phyloP scores from a whole-genome alignment of 30 jellyfish, hydroid and myxozoan genomes.

The Rhopilema esculentum region DNA sequence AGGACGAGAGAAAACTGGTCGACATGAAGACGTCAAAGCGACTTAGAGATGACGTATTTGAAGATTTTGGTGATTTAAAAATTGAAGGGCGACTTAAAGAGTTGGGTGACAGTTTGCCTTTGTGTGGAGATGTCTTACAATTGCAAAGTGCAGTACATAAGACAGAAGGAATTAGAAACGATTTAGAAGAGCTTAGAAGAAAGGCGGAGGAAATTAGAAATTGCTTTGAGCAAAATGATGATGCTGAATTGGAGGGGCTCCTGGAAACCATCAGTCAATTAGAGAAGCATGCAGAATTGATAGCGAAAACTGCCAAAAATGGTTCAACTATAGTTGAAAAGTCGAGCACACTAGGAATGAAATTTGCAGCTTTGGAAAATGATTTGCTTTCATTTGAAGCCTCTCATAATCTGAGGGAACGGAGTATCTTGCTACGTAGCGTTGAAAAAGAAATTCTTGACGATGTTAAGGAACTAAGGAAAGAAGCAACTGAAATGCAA shows the following conservation, averaged over 20 bases:
- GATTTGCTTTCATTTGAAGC: background rate
- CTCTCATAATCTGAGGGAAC: background rate
- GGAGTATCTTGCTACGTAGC: background rate
- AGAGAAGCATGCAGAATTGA: background rate
- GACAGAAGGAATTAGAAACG: background rate
- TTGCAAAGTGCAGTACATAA: background rate
- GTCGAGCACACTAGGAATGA: background rate
- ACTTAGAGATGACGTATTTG: background rate
- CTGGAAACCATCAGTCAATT: background rate
- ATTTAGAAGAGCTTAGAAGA: background rate
- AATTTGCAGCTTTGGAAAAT: background rate
- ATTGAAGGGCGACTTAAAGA: background rate
- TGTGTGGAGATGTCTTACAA: background rate
- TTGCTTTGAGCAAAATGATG: background rate
- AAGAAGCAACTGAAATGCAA: background rate
- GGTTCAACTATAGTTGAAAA: background rate
- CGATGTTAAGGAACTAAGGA: background rate
- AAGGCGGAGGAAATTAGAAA: slow-evolving; percentile 3
- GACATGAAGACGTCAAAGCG: background rate
- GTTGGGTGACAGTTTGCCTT: background rate
- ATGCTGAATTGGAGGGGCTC: background rate
- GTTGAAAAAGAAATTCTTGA: background rate
- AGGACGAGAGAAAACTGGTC: background rate
- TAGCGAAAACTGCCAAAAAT: background rate
- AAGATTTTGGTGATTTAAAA: background rate